A percentile compares a stretch with the other conserved stretches of the same genome.
Evolutionary conservation across 2,888 invertebrate genomes (phyloP).

Genomic region (Ctena decussata): DNA sequence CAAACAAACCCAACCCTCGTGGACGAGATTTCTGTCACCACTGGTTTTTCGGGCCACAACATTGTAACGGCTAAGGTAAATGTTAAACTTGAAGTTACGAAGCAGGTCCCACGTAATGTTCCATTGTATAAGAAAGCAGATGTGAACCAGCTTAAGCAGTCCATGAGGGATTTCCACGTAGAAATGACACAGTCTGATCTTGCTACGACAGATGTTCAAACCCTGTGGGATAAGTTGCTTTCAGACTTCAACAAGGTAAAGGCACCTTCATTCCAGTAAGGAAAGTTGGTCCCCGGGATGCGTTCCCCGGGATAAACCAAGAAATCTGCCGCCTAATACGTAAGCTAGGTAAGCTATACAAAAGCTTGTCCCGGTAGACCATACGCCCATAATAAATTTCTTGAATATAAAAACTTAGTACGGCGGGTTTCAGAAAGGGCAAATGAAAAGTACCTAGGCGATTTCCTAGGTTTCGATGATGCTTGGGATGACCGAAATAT

Average conservation of each 20-base stretch:
- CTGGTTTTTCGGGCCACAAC: not conserved
- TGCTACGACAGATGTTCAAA: not conserved
- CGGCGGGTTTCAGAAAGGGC: not conserved
- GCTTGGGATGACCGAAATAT: not conserved
- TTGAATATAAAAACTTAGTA: not conserved
- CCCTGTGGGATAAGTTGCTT: not conserved
- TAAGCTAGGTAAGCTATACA: not conserved
- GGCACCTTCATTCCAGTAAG: not conserved
- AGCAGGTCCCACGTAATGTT: constrained; percentile 1
- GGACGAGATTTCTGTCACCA: not conserved
- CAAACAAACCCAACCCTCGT: not conserved
- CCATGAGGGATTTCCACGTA: not conserved
- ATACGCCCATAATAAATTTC: not conserved
- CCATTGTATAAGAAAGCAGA: not conserved
- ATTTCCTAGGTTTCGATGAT: not conserved
- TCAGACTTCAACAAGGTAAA: not conserved
- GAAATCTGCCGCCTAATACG: not conserved
- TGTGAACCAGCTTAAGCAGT: not conserved
- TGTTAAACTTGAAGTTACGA: not conserved
- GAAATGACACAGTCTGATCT: not conserved
- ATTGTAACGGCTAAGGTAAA: not conserved
- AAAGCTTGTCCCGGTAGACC: not conserved
- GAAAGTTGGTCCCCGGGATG: not conserved
- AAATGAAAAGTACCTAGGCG: not conserved
- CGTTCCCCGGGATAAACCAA: not conserved